Conservation (phyloP, 1,140 invertebrate species). For the Paraescarpia echinospica region DNA sequence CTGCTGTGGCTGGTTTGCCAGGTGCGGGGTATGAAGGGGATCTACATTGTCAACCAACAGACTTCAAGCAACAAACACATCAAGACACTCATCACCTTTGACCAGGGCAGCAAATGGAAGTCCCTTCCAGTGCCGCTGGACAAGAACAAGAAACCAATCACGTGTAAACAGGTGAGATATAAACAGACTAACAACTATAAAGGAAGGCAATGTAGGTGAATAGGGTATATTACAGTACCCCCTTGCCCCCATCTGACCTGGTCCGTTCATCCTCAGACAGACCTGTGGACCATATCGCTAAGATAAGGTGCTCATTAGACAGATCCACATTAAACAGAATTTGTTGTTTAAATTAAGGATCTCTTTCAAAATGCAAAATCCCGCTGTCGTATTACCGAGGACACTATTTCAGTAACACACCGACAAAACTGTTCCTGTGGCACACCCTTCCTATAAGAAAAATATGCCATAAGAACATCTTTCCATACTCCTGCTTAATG, state of each 20-base stretch:
- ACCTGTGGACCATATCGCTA: neutral
- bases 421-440: too few relatives aligned
- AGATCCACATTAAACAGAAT: too few relatives aligned
- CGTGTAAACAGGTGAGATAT: constrained; percentile 59
- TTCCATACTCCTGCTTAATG: too few relatives aligned
- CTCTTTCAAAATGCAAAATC: too few relatives aligned
- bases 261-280: neutral
- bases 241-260: neutral
- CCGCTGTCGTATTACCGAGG: too few relatives aligned
- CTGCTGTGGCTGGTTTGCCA: neutral
- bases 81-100: constrained; percentile 14
- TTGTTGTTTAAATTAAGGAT: too few relatives aligned
- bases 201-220: too few relatives aligned
- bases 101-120: constrained; percentile 6
- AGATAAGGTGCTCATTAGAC: too few relatives aligned
- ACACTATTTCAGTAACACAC: too few relatives aligned
- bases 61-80: neutral
- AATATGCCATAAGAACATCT: neutral
- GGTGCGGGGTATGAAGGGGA: constrained; percentile 13
- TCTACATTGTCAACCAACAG: constrained; percentile 13
- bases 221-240: too few relatives aligned
- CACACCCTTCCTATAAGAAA: too few relatives aligned
- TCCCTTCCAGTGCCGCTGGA: neutral
- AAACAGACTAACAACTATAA: neutral
- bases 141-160: neutral